Base-by-base conservation (phyloP, 2,888 invertebrate genomes). In the Bombyx huttoni region DNA sequence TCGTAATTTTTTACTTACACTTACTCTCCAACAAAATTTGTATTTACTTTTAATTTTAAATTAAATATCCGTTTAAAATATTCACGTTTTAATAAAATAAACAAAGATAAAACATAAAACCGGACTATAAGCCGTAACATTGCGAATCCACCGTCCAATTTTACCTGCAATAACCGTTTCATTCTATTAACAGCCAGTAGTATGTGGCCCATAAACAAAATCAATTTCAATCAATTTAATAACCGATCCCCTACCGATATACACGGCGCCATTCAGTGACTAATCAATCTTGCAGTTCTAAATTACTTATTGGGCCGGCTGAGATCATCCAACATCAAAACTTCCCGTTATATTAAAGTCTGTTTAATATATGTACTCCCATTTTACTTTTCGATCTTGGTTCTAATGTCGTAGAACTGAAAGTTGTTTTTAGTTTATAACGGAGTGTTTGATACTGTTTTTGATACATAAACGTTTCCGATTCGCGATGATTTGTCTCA, bases 221-320 rank as follows among this genome's bases (percentile, higher is more conserved):
- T 40, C 40, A 49, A 49, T 49, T 40, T 14, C 13, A 14, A 49
- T 49, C 49, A 35, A 49, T 12, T 49, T 49, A 14, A 40, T 24
- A 40, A 49, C 45, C 12, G 40, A 7, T 40, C 12, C 40, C 40
- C 40, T 40, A 50, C 14, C 46, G 50, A 50, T n/a, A 24, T 46
- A 50, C n/a, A 33, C 46, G 45, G 46, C 24, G 33, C 45, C 45
- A 12, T 46, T 50, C 46, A 46, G 50, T 46, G 50, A 14, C 46
- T 50, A 50, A 50, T 50, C 46, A 50, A 50, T 50, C 50, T 50
- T 50, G 50, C 33, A 33, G 33, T 33, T 50, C 14, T 50, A 46
- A 12, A 40, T 50, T 49, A 46, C 45, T 46, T 50, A 50, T 50
- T 50, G 45, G 50, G 13, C 46, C 45, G 24, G 24, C 45, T 50